Base-by-base conservation (phyloP, 2,113 vertebrate genomes). In the Poeciliopsis occidentalis region DNA sequence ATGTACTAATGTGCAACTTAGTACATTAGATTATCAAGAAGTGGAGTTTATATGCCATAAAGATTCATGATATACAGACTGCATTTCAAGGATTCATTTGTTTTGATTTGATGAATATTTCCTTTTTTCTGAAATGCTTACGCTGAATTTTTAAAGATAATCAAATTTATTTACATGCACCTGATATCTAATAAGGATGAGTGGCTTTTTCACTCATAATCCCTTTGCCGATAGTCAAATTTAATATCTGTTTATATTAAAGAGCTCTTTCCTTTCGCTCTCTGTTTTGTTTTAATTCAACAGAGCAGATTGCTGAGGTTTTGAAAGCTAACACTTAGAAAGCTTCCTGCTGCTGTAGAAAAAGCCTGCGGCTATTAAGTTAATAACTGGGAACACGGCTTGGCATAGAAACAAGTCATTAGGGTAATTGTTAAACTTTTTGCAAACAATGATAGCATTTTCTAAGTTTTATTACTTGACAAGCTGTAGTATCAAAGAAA, bases 381-480 rank as follows among this genome's bases (percentile, higher is more conserved):
- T 88, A 80, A 91, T 90, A 87, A 86, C 84, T 57, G 51, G 8
- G 22, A 24, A 57, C 51, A n/a, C 11, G 51, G 51, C 22, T 57
- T 47, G 19, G 15, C 44, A 47, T 57, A 57, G 17, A 24, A 57
- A 57, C 51, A 17, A 6, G n/a, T 57, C 7, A 57, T 57, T n/a
- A 57, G 51, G 22, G 8, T 24, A 57, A 57, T 57, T 57, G 3
- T n/a, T 57, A 19, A 57, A 10, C 24, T 10, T 17, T n/a, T 22
- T 57, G 22, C 51, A 57, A 24, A 57, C 51, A n/a, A 57, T 19
- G 17, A 19, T 8, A 57, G 8, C 3, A 57, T 24, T n/a, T 27
- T 57, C 51, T 2, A 24, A n/a, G 22, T 24, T 24, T 57, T 57
- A 11, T 10, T n/a, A 3, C 11, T 57, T 57, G 13, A 47, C 17